Evolutionary conservation across 2,113 vertebrate genomes (phyloP).

Genomic region (Lycaon pictus): DNA sequence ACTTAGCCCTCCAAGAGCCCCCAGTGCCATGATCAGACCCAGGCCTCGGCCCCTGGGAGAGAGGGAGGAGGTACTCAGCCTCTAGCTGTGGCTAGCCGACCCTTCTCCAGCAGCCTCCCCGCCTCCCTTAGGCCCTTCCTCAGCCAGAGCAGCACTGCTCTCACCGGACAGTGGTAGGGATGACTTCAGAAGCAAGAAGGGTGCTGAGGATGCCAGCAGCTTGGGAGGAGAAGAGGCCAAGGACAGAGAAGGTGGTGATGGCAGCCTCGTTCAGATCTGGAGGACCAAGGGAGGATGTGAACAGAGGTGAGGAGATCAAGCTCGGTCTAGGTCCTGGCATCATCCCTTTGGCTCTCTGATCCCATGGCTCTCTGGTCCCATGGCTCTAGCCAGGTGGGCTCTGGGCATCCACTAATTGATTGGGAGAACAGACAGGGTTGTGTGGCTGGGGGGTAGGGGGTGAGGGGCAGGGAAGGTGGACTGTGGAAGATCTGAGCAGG

Average conservation of each 20-base stretch:
- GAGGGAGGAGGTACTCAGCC: constrained; percentile 16
- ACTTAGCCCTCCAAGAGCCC: constrained; percentile 92
- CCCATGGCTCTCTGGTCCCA: neutral
- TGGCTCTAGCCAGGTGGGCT: neutral
- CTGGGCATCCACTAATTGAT: neutral
- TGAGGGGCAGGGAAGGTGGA: too few species aligned
- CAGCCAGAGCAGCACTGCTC: neutral
- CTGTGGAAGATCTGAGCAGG: neutral
- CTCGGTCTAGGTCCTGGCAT: neutral
- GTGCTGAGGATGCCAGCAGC: constrained; percentile 91
- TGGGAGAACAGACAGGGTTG: neutral
- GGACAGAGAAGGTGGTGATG: constrained; percentile 92
- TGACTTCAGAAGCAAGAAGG: constrained; percentile 93
- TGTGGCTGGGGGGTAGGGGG: neutral
- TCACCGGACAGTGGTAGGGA: constrained; percentile 94
- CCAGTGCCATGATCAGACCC: constrained; percentile 90
- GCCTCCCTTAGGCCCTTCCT: neutral
- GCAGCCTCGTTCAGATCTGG: constrained; percentile 92
- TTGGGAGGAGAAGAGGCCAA: constrained; percentile 94
- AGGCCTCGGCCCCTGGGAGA: constrained; percentile 89
- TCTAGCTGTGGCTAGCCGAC: neutral
- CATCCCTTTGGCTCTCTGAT: neutral
- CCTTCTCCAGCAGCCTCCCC: neutral
- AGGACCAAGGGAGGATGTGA: neutral
- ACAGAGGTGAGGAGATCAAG: neutral